Conservation (phyloP, 2,797 vertebrate species). For the Squalus acanthias region DNA sequence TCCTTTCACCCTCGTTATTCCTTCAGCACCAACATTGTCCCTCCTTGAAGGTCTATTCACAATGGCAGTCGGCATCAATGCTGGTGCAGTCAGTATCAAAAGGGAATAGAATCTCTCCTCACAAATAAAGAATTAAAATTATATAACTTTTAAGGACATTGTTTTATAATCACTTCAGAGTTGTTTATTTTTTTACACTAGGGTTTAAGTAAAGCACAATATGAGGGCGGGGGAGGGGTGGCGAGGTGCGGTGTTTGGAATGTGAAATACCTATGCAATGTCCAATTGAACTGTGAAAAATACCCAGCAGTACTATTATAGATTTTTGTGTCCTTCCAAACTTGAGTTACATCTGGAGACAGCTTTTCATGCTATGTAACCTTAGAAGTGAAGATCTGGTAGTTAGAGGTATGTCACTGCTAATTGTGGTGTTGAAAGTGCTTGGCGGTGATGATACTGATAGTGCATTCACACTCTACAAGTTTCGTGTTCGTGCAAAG, state of each 20-base stretch:
- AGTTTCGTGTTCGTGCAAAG: background rate
- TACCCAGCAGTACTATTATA: background rate
- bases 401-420: background rate
- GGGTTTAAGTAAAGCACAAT: background rate
- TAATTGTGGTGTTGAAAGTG: constrained; percentile 23
- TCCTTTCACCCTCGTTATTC: background rate
- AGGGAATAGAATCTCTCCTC: background rate
- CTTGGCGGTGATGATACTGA: background rate
- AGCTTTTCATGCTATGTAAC: background rate
- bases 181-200: background rate
- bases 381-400: background rate
- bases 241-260: too few species aligned
- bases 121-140: background rate
- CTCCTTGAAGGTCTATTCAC: background rate
- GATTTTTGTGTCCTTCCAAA: background rate
- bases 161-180: background rate
- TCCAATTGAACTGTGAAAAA: background rate
- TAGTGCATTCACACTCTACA: background rate
- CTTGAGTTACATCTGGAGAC: background rate
- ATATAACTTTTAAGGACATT: background rate
- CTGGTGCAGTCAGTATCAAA: background rate
- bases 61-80: background rate
- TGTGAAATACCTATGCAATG: background rate
- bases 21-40: background rate
- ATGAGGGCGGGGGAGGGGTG: background rate